Base-by-base conservation (phyloP, 2,797 vertebrate genomes). In the Carapus acus region DNA sequence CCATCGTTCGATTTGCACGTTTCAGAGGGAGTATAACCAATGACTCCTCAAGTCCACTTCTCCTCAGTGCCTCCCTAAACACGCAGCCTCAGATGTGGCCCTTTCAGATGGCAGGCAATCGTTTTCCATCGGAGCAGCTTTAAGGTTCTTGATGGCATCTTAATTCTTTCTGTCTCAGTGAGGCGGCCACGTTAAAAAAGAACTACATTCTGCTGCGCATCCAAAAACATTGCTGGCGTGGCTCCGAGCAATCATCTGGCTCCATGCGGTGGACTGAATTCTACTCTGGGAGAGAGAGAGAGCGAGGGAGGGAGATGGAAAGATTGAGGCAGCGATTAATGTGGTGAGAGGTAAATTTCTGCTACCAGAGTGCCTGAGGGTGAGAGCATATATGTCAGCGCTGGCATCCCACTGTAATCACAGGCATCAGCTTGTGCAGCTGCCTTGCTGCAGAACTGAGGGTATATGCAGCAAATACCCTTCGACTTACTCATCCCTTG, bases 311-410 rank as follows among this genome's bases (percentile, higher is more conserved):
- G 38, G 33, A 46, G 54, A 7, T 36, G 34, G 34, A 36, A 54
- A 65, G 74, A 78, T 77, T 65, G 77, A 78, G 75, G 72, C 49
- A 18, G 43, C 62, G 65, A 74, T 74, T 71, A 74, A 79, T 72
- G 67, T 79, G 57, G 54, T 71, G 69, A 65, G 38, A 13, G 52
- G 24, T 51, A 16, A 27, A 54, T 42, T 62, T 57, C 34, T 61
- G 58, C 66, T 54, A 45, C 56, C 27, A 58, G 44, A 31, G 41
- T 17, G 20, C 61, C 8, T 15, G 54, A 60, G 57, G 54, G 57
- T 71, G 4, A 14, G 64, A 15, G 24, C 24, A 41, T 27, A 66
- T 58, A 53, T 49, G 58, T 65, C 60, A 60, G 65, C 36, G 49
- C 46, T 33, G 54, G 54, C 65, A 43, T 17, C 2, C 16, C 34